Conservation (phyloP, 2,113 vertebrate genomes). For the Microtus richardsoni region DNA sequence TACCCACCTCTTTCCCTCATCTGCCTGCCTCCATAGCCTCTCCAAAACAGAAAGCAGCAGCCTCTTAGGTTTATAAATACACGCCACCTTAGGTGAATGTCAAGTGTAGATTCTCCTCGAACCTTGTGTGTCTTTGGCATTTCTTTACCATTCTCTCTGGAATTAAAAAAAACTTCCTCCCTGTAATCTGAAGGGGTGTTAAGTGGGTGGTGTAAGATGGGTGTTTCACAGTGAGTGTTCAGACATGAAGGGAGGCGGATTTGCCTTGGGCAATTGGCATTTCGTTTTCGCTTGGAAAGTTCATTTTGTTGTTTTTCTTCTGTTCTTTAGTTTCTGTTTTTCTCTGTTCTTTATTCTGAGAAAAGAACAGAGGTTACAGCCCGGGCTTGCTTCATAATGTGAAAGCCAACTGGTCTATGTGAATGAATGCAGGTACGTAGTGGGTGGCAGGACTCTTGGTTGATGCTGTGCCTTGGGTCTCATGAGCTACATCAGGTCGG, state of each 20-base stretch:
- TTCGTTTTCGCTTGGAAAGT: conserved; percentile 46
- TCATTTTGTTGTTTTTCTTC: conserved; percentile 14
- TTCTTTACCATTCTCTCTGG: neutral
- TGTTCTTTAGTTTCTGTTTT: neutral
- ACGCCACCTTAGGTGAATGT: neutral
- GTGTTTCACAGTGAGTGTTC: neutral
- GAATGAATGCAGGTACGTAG: neutral
- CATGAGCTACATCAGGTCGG: neutral
- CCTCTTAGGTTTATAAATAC: conserved; percentile 30
- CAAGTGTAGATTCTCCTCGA: neutral
- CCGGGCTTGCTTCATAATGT: neutral
- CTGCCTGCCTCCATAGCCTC: neutral
- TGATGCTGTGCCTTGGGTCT: neutral
- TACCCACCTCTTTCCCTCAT: neutral
- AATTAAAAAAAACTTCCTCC: neutral
- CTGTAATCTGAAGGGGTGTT: neutral
- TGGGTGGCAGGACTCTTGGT: neutral
- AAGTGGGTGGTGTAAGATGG: conserved; percentile 45
- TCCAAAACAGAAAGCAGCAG: neutral
- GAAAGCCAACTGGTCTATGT: neutral
- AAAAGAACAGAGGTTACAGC: neutral
- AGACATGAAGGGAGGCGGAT: conserved; percentile 28
- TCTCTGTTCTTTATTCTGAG: neutral
- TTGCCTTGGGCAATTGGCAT: conserved; percentile 4
- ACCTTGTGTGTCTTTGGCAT: neutral